Conservation (phyloP, 2,797 vertebrate genomes). For the Cygnus olor region DNA sequence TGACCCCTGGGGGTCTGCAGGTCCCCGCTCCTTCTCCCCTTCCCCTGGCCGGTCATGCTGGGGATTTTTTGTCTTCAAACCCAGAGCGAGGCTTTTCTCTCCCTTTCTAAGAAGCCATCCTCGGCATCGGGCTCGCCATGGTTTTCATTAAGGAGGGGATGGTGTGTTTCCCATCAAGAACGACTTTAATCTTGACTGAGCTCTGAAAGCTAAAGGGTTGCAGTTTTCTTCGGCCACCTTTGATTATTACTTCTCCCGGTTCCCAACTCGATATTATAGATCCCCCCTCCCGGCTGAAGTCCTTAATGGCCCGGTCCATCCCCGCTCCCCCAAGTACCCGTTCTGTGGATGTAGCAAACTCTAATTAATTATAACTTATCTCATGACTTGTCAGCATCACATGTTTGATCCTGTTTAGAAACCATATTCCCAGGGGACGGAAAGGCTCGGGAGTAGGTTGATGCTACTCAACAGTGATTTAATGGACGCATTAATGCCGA, state of each 20-base stretch:
- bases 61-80: conserved; percentile 11
- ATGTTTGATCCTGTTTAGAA: conserved; percentile 70
- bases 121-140: conserved; percentile 39
- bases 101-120: conserved; percentile 27
- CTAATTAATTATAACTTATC: conserved; percentile 71
- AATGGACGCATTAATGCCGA: conserved; percentile 61
- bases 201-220: conserved; percentile 69
- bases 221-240: conserved; percentile 69
- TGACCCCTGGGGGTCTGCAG: conserved; percentile 6
- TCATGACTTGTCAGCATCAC: conserved; percentile 65
- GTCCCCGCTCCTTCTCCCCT: not conserved
- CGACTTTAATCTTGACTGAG: conserved; percentile 69
- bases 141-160: conserved; percentile 64
- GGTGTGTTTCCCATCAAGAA: conserved; percentile 70
- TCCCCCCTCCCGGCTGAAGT: conserved; percentile 44
- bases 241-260: conserved; percentile 64
- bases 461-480: conserved; percentile 63
- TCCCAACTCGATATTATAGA: conserved; percentile 67
- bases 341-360: conserved; percentile 61
- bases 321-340: conserved; percentile 60
- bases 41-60: not conserved
- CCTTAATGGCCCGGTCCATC: conserved; percentile 52
- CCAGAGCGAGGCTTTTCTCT: not conserved
- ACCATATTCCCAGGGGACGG: conserved; percentile 62
- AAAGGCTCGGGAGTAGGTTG: conserved; percentile 51